Conservation (phyloP, 2,888 invertebrate species). For the Dryococelus australis region DNA sequence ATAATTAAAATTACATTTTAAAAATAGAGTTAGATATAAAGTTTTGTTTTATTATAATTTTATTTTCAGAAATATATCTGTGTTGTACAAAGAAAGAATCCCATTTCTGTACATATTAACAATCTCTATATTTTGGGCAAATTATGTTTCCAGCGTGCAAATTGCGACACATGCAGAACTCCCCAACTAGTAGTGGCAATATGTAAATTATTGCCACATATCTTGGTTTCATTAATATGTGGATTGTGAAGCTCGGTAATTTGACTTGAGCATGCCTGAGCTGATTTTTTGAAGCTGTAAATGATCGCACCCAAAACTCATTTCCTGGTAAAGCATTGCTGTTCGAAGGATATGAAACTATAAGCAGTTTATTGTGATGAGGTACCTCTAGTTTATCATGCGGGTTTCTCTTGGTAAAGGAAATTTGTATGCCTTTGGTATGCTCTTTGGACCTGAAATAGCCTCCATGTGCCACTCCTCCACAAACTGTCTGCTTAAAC, state of each 20-base stretch:
- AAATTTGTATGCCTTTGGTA: constrained; percentile 63
- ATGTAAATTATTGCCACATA: constrained; percentile 62
- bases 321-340: constrained; percentile 77
- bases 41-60: background rate
- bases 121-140: background rate
- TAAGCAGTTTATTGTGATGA: constrained; percentile 62
- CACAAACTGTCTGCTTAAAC: constrained; percentile 61
- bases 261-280: constrained; percentile 69
- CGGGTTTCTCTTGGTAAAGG: constrained; percentile 65
- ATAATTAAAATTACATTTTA: too few relatives aligned
- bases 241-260: constrained; percentile 69
- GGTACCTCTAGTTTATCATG: constrained; percentile 62
- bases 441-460: background rate
- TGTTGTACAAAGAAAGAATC: background rate
- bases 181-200: constrained; percentile 59
- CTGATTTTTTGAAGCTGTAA: constrained; percentile 66
- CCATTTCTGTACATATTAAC: too few relatives aligned
- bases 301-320: constrained; percentile 71
- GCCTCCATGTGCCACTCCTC: constrained; percentile 60
- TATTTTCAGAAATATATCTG: background rate
- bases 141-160: constrained; percentile 44
- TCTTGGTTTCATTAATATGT: constrained; percentile 62
- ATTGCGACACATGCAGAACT: constrained; percentile 56
- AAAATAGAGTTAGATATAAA: too few relatives aligned
- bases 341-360: constrained; percentile 77